Percentiles rank a stretch among this genome's conserved stretches.
phyloP scores from a whole-genome alignment of 2,113 vertebrate genomes.

The Gyps fulvus region DNA sequence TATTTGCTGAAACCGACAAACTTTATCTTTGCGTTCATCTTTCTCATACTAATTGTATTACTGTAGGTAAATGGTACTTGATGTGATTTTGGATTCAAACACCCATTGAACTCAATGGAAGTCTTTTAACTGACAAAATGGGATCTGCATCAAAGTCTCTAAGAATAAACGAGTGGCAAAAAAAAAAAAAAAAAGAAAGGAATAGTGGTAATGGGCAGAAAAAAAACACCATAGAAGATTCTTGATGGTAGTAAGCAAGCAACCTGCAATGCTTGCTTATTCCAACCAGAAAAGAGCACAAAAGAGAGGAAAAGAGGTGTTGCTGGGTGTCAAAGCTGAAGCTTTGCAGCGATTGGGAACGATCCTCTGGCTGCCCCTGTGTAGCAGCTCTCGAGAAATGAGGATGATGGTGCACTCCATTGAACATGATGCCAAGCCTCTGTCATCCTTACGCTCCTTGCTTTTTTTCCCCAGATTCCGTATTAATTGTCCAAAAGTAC shows the following conservation, averaged over 20 bases:
- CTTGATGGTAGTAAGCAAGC: background rate
- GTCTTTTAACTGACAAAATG: slow-evolving; percentile 41
- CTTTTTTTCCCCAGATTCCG: background rate
- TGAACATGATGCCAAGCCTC: background rate
- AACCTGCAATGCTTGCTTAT: background rate
- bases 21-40: background rate
- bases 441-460: background rate
- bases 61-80: background rate
- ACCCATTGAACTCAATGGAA: slow-evolving; percentile 34
- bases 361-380: background rate
- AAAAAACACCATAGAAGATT: background rate
- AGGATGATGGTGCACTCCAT: background rate
- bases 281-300: background rate
- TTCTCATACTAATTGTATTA: background rate
- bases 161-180: background rate
- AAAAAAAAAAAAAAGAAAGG: background rate
- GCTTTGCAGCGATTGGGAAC: background rate
- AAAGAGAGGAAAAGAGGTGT: background rate
- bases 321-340: background rate
- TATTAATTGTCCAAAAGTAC: background rate
- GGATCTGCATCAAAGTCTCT: slow-evolving; percentile 3
- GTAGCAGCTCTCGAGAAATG: background rate
- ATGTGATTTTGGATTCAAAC: slow-evolving; percentile 40
- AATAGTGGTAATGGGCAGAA: background rate
- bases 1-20: background rate